Evolutionary conservation across 2,113 vertebrate species (phyloP).

Genomic region (Tamias sibiricus): DNA sequence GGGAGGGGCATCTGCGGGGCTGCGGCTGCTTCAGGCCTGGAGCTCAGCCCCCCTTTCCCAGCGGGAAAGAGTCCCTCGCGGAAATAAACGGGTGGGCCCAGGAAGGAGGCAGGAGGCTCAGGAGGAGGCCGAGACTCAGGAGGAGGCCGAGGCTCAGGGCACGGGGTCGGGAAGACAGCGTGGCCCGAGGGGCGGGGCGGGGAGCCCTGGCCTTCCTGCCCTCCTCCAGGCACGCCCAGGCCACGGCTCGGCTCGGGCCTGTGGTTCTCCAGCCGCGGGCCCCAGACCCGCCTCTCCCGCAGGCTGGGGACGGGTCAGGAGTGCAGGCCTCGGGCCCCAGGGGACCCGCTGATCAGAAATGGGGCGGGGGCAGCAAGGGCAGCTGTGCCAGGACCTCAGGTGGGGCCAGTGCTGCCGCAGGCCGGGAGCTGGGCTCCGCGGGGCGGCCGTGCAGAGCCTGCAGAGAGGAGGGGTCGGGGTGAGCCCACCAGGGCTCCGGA

Average conservation of each 20-base stretch:
- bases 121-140: neutral
- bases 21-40: neutral
- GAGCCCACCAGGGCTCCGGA: neutral
- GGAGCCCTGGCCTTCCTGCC: neutral
- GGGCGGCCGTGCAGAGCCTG: accelerated
- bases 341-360: neutral
- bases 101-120: neutral
- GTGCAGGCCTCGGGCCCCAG: neutral
- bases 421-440: accelerated
- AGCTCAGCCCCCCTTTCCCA: accelerated
- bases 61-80: accelerated
- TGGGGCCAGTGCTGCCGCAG: accelerated
- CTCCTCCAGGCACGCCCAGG: accelerated
- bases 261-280: neutral
- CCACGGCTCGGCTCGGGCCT: accelerated
- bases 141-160: too few species aligned
- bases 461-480: accelerated
- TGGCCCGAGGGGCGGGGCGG: neutral
- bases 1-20: too few species aligned
- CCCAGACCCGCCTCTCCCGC: neutral
- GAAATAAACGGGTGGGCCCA: accelerated
- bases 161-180: accelerated
- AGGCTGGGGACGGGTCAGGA: accelerated
- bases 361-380: neutral
- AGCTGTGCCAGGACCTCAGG: accelerated